Evolutionary conservation across 2,113 vertebrate genomes (phyloP), one percentile per base, ranked within the genome.

Genomic region (Acrocephalus kingi): DNA sequence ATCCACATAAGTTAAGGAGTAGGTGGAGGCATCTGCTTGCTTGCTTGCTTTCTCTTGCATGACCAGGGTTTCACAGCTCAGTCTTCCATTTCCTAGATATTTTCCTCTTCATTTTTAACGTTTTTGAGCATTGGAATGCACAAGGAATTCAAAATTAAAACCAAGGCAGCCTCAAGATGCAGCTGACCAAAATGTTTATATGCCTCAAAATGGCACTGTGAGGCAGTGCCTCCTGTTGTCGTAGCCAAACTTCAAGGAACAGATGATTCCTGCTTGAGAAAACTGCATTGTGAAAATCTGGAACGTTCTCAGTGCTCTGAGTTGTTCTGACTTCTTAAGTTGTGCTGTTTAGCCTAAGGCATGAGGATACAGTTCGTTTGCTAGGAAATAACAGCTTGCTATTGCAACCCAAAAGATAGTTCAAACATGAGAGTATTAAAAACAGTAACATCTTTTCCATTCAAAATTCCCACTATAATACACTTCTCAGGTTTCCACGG

Each of bases 201-300:
- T 68, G 45, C 35, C 54, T 94, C 15, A 48, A 22, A 67, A 61
- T 25, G 71, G 43, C 43, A 43, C 13, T 66, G 43, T 13, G 51
- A 41, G 28, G 61, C 43, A 66, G 15, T 41, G 30, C 51, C 79
- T 86, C 72, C 52, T 90, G 74, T 93, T 10, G 4, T 84, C 64
- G 46, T 13, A 67, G 48, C 61, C 39, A 87, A 71, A 67, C 76
- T 80, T 86, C 79, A 90, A 93, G 51, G 68, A 86, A 59, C 45
- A 94, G 84, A 89, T 89, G 69, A 94, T 72, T 94, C 41, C 17
- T 84, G 54, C 73, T 75, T 68, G 39, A 94, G 67, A 89, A 91
- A 78, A 72, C 13, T 48, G 18, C 37, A 35, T 48, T 31, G 51
- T 54, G 41, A 75, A 91, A 90, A 87, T 87, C 33, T 66, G 45